These are phyloP conservation scores for Atta colombica DNA, from an alignment of 1,140 invertebrate genomes.

Conservation along the genomic window DNA sequence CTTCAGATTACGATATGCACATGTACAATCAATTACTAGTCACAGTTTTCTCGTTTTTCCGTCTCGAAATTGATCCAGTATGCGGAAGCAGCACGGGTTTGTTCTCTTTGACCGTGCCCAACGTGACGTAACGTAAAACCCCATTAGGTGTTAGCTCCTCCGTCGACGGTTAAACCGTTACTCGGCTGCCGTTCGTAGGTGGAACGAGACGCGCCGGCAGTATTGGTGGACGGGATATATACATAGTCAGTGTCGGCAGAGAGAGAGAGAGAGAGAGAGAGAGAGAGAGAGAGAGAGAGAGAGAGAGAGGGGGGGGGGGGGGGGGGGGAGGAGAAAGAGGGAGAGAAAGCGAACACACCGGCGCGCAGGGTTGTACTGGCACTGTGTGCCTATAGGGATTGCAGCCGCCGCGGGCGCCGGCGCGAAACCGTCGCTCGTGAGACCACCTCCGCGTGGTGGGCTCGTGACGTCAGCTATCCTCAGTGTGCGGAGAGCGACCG, in stretches of 20 bases:
- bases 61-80: slow-evolving; percentile 55
- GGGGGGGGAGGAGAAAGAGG: background rate
- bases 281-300: background rate
- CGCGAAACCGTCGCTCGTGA: slow-evolving; percentile 81
- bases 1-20: slow-evolving; percentile 25
- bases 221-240: slow-evolving; percentile 65
- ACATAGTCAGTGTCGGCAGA: slow-evolving; percentile 21
- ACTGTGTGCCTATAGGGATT: slow-evolving; percentile 72
- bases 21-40: slow-evolving; percentile 58
- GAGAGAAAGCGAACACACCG: slow-evolving; percentile 42
- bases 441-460: slow-evolving; percentile 85
- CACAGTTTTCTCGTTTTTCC: slow-evolving; percentile 36
- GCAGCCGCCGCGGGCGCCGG: slow-evolving; percentile 79
- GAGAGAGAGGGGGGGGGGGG: background rate
- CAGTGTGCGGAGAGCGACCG: slow-evolving; percentile 86
- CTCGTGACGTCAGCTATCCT: slow-evolving; percentile 85
- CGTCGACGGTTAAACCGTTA: slow-evolving; percentile 74
- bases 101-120: slow-evolving; percentile 68
- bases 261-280: background rate
- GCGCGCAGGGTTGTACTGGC: slow-evolving; percentile 69
- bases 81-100: slow-evolving; percentile 53
- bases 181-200: slow-evolving; percentile 67
- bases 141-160: slow-evolving; percentile 74
- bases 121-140: slow-evolving; percentile 75
- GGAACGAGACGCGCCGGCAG: slow-evolving; percentile 64